Evolutionary conservation across 2,113 vertebrate species (phyloP), one percentile per base, ranked within the genome.

Genomic region (Periophthalmus modestus): DNA sequence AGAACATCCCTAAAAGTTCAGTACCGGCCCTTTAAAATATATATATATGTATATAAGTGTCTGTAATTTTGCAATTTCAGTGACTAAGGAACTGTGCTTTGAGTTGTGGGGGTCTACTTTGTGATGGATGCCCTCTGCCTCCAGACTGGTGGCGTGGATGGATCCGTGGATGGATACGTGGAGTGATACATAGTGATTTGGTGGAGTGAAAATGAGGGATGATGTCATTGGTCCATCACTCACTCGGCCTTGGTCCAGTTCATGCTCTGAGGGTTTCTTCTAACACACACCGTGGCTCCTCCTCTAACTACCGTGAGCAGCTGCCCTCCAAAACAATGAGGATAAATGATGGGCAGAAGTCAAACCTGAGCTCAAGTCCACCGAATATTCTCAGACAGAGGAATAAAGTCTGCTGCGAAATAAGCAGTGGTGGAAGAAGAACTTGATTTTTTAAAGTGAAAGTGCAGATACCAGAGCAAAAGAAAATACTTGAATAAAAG

Each of bases 241-340:
- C 86, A 89, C 73, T 75, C 84, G 82, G 76, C 79, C 82, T 82
- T 77, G 69, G 77, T 73, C 43, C 79, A 76, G 82, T 50, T 68
- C 74, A 33, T 75, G 75, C 67, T 78, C 57, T 14, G 79, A 74
- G 58, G 82, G 72, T 85, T 43, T 85, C 79, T 88, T 59, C 73
- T 80, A 81, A 48, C 76, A 84, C 77, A 84, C 84, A 67, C 71
- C 78, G 75, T 46, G 14, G 74, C 71, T 74, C 39, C 78, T 79
- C 79, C 84, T 78, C 58, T 85, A 91, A 92, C 85, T 87, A 85
- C 80, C 73, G 73, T 77, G 68, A 14, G 71, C 50, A 71, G 73
- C 83, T 91, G 86, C 74, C 90, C 77, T 89, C 82, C 65, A 83
- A 67, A 78, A 75, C 79, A 91, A 90, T 83, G 81, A 89, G 81